Percentiles rank a stretch among this genome's conserved stretches.
Evolutionary conservation across 2,888 invertebrate species (phyloP).

Genomic region (Meteorus colon): DNA sequence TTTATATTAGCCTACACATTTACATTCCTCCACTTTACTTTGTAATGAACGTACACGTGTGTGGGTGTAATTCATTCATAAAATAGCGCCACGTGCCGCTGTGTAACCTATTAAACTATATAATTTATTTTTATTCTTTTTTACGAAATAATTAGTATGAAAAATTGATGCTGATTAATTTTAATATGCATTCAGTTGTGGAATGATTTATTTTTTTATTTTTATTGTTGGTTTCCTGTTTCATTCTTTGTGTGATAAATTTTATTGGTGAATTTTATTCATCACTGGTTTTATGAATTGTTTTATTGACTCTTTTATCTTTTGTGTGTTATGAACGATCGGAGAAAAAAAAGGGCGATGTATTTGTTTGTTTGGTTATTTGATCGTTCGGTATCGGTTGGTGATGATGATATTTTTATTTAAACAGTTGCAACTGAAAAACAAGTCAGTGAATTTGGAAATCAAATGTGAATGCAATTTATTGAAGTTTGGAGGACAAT

Average conservation of each 20-base stretch:
- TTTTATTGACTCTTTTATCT: too few relatives aligned
- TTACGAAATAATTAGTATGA: neutral
- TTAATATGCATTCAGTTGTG: too few relatives aligned
- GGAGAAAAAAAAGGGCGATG: too few relatives aligned
- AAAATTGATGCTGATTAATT: neutral
- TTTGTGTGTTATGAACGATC: too few relatives aligned
- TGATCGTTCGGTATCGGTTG: too few relatives aligned
- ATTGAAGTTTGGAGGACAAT: neutral
- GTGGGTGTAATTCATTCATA: conserved; percentile 68
- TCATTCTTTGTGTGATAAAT: neutral
- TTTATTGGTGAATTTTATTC: neutral
- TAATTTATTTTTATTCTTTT: neutral
- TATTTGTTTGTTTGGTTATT: too few relatives aligned
- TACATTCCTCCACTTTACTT: neutral
- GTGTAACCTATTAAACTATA: neutral
- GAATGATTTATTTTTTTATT: neutral
- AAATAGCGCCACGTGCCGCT: conserved; percentile 63
- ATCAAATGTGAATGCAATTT: too few relatives aligned
- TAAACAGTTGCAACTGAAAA: too few relatives aligned
- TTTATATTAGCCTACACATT: conserved; percentile 2
- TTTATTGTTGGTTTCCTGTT: neutral
- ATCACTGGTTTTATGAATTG: too few relatives aligned
- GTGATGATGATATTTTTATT: too few relatives aligned
- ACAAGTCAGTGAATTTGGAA: too few relatives aligned
- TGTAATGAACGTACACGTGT: conserved; percentile 49